phyloP scores from a whole-genome alignment of 2,113 vertebrate genomes.

The Mungos mungo region DNA sequence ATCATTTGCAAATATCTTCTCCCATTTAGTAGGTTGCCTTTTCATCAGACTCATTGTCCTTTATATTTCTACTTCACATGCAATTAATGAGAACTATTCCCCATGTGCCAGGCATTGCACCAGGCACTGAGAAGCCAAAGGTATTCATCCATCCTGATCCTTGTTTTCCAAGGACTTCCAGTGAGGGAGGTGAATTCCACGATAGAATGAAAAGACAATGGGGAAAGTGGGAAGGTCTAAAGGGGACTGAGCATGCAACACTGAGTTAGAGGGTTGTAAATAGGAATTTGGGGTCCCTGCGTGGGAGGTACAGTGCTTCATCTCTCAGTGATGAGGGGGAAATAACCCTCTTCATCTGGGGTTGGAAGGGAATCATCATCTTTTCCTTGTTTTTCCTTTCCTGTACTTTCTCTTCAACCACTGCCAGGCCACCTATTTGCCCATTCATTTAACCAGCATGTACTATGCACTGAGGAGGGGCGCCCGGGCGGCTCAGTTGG shows the following conservation, averaged over 20 bases:
- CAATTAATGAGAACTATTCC: neutral
- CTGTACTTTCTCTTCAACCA: neutral
- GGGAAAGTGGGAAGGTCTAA: neutral
- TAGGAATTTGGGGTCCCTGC: neutral
- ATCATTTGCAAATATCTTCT: neutral
- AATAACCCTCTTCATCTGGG: neutral
- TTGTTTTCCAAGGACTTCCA: neutral
- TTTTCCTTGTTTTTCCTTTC: neutral
- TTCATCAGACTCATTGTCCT: neutral
- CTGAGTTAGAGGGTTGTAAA: neutral
- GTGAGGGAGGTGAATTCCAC: neutral
- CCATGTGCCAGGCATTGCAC: neutral
- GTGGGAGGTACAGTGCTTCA: neutral
- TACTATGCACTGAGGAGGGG: neutral
- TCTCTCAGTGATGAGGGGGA: neutral
- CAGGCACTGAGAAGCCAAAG: neutral
- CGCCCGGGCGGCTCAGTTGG: too few species aligned
- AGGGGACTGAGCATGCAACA: neutral
- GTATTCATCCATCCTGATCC: neutral
- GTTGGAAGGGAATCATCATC: neutral
- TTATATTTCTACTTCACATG: conserved; percentile 29
- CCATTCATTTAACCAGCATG: neutral
- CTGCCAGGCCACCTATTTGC: neutral
- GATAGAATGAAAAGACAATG: neutral
- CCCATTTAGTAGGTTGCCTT: neutral